phyloP scores from a whole-genome alignment of 2,797 vertebrate genomes.

The Liparis tanakae region DNA sequence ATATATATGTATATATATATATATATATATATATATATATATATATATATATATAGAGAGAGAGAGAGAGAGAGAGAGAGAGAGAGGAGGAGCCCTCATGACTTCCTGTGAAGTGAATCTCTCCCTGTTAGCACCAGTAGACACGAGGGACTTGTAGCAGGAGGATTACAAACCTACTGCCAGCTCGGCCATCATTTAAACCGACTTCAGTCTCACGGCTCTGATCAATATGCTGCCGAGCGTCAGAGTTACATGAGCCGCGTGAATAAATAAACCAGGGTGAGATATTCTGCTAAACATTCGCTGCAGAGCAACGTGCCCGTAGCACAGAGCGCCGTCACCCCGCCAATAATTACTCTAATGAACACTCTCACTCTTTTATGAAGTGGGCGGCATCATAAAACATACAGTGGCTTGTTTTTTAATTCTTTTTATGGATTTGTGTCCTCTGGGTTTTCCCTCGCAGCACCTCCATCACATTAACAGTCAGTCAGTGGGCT shows the following conservation, averaged over 20 bases:
- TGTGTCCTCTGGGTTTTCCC: slow-evolving; percentile 58
- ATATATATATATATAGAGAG: slow-evolving; percentile 17
- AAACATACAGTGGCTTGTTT: slow-evolving; percentile 55
- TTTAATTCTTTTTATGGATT: slow-evolving; percentile 60
- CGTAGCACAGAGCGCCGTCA: not conserved
- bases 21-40: slow-evolving; percentile 12
- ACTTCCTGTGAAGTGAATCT: slow-evolving; percentile 59
- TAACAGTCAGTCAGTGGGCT: slow-evolving; percentile 55
- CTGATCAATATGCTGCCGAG: slow-evolving; percentile 52
- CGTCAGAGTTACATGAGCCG: slow-evolving; percentile 50
- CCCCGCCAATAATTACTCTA: slow-evolving; percentile 54
- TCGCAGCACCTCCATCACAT: slow-evolving; percentile 58
- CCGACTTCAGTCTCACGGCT: slow-evolving; percentile 49
- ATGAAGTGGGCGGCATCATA: slow-evolving; percentile 65
- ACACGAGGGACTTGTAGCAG: slow-evolving; percentile 52
- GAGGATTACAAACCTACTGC: slow-evolving; percentile 54
- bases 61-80: not conserved
- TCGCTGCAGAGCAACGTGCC: slow-evolving; percentile 15
- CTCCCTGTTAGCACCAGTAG: slow-evolving; percentile 47
- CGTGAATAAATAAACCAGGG: slow-evolving; percentile 34
- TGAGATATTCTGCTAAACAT: slow-evolving; percentile 30
- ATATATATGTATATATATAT: not conserved
- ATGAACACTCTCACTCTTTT: slow-evolving; percentile 60
- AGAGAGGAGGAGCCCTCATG: slow-evolving; percentile 38
- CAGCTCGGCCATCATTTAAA: slow-evolving; percentile 53